Percentiles rank a stretch among this genome's conserved stretches.
Evolutionary conservation across 2,797 vertebrate species (phyloP).

Genomic region (Gadopsis bispinosus): DNA sequence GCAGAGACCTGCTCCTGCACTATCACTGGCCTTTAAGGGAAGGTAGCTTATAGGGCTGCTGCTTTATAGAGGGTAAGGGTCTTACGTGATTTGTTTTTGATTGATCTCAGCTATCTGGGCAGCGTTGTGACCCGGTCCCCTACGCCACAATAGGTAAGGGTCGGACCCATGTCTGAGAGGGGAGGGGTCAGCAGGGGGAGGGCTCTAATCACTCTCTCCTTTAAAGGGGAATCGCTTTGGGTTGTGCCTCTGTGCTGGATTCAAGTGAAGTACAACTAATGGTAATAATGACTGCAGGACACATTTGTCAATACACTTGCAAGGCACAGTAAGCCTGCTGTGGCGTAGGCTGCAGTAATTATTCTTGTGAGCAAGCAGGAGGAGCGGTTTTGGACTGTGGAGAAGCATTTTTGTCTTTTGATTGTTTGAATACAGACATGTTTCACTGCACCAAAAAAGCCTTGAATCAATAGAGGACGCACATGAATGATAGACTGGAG

Average conservation of each 20-base stretch:
- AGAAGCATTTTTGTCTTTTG: conserved; percentile 72
- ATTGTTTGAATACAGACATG: conserved; percentile 69
- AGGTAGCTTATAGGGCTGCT: conserved; percentile 80
- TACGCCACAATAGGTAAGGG: conserved; percentile 99
- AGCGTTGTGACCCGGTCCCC: conserved; percentile 99
- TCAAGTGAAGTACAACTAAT: conserved; percentile 81
- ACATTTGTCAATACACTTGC: conserved; percentile 74
- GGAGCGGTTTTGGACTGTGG: conserved; percentile 75
- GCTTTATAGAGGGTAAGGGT: conserved; percentile 85
- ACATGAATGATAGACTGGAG: conserved; percentile 80
- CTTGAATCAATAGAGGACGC: conserved; percentile 85
- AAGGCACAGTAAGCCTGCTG: conserved; percentile 73
- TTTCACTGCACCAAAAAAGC: conserved; percentile 69
- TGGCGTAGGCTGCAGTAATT: conserved; percentile 63
- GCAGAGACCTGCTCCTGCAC: conserved; percentile 67
- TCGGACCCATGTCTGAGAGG: conserved; percentile 96
- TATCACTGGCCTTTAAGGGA: conserved; percentile 71
- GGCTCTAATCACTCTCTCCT: conserved; percentile 96
- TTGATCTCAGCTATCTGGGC: conserved; percentile 99
- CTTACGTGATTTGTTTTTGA: conserved; percentile 99
- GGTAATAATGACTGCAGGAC: conserved; percentile 73
- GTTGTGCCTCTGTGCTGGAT: conserved; percentile 85
- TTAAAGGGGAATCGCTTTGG: conserved; percentile 95
- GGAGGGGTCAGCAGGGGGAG: conserved; percentile 94
- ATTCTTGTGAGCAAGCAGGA: conserved; percentile 71